phyloP scores from a whole-genome alignment of 1,140 invertebrate genomes.

The Chionoecetes opilio region DNA sequence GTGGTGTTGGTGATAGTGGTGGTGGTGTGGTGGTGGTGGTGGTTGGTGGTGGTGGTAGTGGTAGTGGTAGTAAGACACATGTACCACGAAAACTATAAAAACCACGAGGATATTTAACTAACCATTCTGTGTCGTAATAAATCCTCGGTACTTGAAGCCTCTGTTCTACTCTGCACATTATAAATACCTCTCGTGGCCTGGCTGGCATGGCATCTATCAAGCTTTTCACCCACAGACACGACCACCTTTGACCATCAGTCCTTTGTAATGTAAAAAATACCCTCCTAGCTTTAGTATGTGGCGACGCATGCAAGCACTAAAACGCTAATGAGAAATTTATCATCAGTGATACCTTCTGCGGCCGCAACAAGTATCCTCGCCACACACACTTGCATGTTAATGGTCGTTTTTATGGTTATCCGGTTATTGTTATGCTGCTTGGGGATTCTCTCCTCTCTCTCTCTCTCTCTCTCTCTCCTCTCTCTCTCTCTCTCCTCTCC shows the following conservation, averaged over 20 bases:
- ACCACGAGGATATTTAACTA: too few relatives aligned
- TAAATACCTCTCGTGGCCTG: background rate
- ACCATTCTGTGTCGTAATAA: background rate
- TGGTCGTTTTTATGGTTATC: background rate
- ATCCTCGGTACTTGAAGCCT: background rate
- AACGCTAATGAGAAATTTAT: background rate
- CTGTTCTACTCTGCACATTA: background rate
- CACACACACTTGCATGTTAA: background rate
- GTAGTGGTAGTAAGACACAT: too few relatives aligned
- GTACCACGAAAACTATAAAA: too few relatives aligned
- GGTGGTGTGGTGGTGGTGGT: too few relatives aligned
- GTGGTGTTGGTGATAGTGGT: too few relatives aligned
- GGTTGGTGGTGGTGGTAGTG: too few relatives aligned
- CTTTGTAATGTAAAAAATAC: too few relatives aligned
- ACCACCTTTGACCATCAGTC: too few relatives aligned
- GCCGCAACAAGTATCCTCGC: background rate
- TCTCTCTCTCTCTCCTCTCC: background rate
- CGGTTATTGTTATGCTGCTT: background rate
- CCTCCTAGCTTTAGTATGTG: background rate
- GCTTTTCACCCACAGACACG: background rate
- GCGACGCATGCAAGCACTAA: background rate
- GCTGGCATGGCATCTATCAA: background rate
- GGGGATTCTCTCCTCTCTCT: background rate
- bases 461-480: background rate
- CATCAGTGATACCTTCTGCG: background rate